Conservation (phyloP, 2,797 vertebrate genomes). For the Aselliscus stoliczkanus region DNA sequence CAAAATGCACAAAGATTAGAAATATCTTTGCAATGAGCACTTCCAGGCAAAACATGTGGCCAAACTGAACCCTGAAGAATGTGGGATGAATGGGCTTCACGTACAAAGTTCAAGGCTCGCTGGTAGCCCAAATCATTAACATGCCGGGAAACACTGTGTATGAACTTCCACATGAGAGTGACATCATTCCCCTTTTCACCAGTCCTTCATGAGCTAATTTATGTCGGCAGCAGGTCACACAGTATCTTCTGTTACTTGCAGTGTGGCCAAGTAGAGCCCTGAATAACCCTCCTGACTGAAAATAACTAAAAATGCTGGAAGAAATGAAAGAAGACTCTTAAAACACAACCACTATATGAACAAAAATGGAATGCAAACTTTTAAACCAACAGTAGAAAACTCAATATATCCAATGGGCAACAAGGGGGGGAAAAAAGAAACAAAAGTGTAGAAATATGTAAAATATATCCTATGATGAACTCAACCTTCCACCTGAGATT, state of each 20-base stretch:
- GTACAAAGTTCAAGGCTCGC: neutral
- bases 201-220: neutral
- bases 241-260: neutral
- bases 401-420: neutral
- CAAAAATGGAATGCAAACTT: conserved; percentile 4
- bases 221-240: neutral
- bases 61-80: neutral
- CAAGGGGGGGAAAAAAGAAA: neutral
- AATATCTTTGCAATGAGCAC: neutral
- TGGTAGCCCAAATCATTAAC: neutral
- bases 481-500: neutral
- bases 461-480: neutral
- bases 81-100: neutral
- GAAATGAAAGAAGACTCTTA: conserved; percentile 9
- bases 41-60: neutral
- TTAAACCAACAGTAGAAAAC: neutral
- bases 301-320: neutral
- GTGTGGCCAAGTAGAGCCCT: neutral
- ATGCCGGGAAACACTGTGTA: neutral
- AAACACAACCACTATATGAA: neutral
- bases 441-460: neutral
- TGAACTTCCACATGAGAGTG: neutral
- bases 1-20: neutral
- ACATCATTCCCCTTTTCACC: neutral
- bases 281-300: neutral